phyloP scores from a whole-genome alignment of 2,888 invertebrate species.

The Hyposoter dolosus region DNA sequence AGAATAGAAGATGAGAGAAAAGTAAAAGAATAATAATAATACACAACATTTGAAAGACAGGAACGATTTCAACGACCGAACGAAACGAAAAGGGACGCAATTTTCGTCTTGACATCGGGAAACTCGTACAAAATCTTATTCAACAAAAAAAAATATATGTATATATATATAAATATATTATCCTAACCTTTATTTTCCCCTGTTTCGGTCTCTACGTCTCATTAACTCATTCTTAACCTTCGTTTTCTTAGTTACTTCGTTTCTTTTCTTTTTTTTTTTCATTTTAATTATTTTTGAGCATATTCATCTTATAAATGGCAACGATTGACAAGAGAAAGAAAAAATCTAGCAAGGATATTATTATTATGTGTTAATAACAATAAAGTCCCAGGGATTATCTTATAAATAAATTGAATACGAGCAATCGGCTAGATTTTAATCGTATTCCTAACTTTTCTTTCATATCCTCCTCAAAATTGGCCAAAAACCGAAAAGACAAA shows the following conservation, averaged over 20 bases:
- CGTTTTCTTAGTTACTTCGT: conserved; percentile 1
- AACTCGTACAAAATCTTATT: conserved; percentile 16
- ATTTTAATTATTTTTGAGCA: conserved; percentile 72
- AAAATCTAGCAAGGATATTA: conserved; percentile 68
- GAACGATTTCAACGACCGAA: conserved; percentile 41
- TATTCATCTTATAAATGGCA: conserved; percentile 80
- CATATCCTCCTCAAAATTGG: neutral
- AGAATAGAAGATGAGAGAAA: conserved; percentile 19
- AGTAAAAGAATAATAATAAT: conserved; percentile 28
- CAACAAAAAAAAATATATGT: conserved; percentile 18
- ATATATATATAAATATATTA: conserved; percentile 44
- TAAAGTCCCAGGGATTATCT: conserved; percentile 46
- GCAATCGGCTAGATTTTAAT: conserved; percentile 2
- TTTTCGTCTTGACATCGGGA: neutral
- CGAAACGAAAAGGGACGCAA: conserved; percentile 47
- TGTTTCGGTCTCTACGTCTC: conserved; percentile 20
- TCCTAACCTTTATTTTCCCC: conserved; percentile 45
- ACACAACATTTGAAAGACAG: conserved; percentile 46
- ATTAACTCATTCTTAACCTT: neutral
- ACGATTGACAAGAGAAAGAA: conserved; percentile 79
- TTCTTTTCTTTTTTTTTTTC: conserved; percentile 18
- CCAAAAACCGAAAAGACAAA: conserved; percentile 1
- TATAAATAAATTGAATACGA: conserved; percentile 31
- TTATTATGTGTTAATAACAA: conserved; percentile 51
- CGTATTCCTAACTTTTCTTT: neutral